Evolutionary conservation across 2,888 invertebrate genomes (phyloP), one percentile per base, ranked within the genome.

Genomic region (Campopleginae sp.): DNA sequence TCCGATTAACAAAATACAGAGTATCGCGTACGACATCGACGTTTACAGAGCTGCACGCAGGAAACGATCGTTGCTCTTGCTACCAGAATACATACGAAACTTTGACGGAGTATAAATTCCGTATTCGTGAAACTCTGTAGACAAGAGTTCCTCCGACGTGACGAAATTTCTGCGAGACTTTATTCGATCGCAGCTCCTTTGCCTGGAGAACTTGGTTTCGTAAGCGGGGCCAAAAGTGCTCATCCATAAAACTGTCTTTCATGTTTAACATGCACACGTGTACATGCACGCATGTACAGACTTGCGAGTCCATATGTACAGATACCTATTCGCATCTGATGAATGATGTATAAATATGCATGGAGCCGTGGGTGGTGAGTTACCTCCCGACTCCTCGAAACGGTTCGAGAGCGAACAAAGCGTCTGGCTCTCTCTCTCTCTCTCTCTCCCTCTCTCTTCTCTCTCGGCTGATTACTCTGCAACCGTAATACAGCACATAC

Each of bases 91-190:
- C n/a, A n/a, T 54, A 19, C 51, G 2, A 54, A 54, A 54, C 80
- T 80, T 80, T 65, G 46, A 65, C 51, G 80, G 76, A 71, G 17
- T 19, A 63, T 68, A 65, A n/a, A 42, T 74, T 71, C 23, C 33
- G 46, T 75, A 77, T 72, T 76, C n/a, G 70, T 7, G 31, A 61
- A 42, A n/a, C n/a, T n/a, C 72, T 76, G 77, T 75, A 68, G 58
- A 84, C 72, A 80, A 17, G 77, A 72, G 38, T 65, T 77, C 80
- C 72, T 63, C 17, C 61, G 33, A 46, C 61, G 48, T 79, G 70
- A 79, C 68, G 79, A 82, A 81, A 85, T 79, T 71, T 75, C 74
- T n/a, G n/a, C 54, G 19, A 61, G 78, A 44, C 5, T 70, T 68
- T 23, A 33, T 54, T 66, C 61, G 33, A 10, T 63, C 65, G 38